phyloP scores from a whole-genome alignment of 2,888 invertebrate species.

The Melanostoma mellinum region DNA sequence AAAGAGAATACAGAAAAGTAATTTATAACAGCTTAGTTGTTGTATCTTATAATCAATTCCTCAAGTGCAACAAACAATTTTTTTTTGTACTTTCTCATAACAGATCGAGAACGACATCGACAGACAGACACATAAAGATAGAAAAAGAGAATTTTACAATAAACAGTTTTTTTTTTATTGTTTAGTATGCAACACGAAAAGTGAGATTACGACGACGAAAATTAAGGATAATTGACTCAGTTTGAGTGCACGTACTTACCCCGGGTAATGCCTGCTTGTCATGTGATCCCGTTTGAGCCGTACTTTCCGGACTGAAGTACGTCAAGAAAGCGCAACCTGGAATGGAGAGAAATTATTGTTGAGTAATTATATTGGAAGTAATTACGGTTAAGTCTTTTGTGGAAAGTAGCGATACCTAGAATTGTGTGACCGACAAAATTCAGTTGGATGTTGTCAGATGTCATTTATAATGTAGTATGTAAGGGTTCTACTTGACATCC shows the following conservation, averaged over 20 bases:
- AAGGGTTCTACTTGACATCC: too few relatives aligned
- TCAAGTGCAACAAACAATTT: slow-evolving; percentile 52
- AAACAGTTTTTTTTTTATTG: slow-evolving; percentile 21
- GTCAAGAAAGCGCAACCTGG: slow-evolving; percentile 99
- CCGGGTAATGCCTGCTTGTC: slow-evolving; percentile 99
- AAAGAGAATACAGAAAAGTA: slow-evolving; percentile 20
- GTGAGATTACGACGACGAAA: slow-evolving; percentile 61
- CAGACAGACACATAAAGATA: slow-evolving; percentile 55
- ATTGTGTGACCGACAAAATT: too few relatives aligned
- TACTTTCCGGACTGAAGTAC: slow-evolving; percentile 98
- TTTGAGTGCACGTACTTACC: slow-evolving; percentile 86
- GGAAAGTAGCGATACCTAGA: too few relatives aligned
- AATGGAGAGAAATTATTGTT: slow-evolving; percentile 76
- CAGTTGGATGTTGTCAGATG: too few relatives aligned
- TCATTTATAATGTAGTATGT: too few relatives aligned
- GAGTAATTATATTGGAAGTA: neutral
- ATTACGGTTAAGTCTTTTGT: neutral
- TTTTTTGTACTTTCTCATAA: slow-evolving; percentile 10
- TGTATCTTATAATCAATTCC: slow-evolving; percentile 35
- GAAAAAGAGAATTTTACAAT: slow-evolving; percentile 54
- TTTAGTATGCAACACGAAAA: slow-evolving; percentile 60
- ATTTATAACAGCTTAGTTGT: neutral
- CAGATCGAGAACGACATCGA: slow-evolving; percentile 52
- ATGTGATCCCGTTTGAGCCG: slow-evolving; percentile 87
- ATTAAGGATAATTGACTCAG: slow-evolving; percentile 35